These are phyloP conservation scores for Thumatha senex DNA, from an alignment of 2,888 invertebrate genomes.

Conservation along the genomic window DNA sequence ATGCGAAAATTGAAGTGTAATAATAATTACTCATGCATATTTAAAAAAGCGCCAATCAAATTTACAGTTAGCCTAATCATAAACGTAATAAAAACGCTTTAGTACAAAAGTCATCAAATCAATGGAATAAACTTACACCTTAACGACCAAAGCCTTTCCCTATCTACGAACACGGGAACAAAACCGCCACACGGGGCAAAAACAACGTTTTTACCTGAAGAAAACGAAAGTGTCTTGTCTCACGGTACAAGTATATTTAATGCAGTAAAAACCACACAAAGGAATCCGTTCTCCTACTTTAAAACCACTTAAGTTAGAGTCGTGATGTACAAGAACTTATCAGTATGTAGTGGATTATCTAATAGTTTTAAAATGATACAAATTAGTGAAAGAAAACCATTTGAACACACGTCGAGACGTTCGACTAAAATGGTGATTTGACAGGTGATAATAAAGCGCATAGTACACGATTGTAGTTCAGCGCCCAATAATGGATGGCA, in stretches of 20 bases:
- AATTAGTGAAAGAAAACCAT: constrained; percentile 19
- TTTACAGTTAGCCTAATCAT: background rate
- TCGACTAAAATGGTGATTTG: too few species aligned
- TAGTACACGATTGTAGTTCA: too few species aligned
- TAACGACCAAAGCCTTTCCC: constrained; percentile 30
- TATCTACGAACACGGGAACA: constrained; percentile 24
- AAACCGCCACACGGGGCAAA: constrained; percentile 25
- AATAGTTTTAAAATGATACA: constrained; percentile 21
- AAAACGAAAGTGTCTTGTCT: constrained; percentile 43
- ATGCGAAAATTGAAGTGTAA: too few species aligned
- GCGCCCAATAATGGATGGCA: too few species aligned
- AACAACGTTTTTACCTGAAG: constrained; percentile 35
- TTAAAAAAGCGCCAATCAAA: too few species aligned
- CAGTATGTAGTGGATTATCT: constrained; percentile 13
- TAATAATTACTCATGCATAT: constrained; percentile 13
- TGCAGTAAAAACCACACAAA: constrained; percentile 34
- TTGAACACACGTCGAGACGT: too few species aligned
- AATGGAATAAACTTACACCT: constrained; percentile 14
- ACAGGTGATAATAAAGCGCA: background rate
- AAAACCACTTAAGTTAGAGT: constrained; percentile 34
- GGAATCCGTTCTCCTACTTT: constrained; percentile 43
- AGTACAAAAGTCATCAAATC: background rate
- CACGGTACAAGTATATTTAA: constrained; percentile 7
- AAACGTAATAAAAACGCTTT: background rate
- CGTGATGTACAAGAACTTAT: constrained; percentile 22